These are phyloP conservation scores for Tetramorium parvispinum DNA, from an alignment of 1,140 invertebrate species.

Conservation along the genomic window DNA sequence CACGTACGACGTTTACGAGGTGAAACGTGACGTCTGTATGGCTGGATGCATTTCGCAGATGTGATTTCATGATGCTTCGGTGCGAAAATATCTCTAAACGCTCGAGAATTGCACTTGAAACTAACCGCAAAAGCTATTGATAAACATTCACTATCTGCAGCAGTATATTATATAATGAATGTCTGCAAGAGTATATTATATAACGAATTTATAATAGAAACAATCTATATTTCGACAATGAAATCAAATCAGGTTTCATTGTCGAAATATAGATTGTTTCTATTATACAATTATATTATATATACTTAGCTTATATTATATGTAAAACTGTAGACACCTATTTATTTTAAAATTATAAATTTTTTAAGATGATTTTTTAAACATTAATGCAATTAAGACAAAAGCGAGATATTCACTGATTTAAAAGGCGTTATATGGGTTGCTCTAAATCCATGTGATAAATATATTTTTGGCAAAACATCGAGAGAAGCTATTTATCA, in stretches of 20 bases:
- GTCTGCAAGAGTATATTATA: background rate
- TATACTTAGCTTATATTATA: too few species aligned
- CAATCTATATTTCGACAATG: too few species aligned
- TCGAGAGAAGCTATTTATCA: background rate
- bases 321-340: background rate
- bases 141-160: background rate
- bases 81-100: background rate
- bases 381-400: background rate
- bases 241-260: too few species aligned
- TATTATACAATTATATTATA: too few species aligned
- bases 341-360: background rate
- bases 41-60: slow-evolving; percentile 13
- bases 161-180: too few species aligned
- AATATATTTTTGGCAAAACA: background rate
- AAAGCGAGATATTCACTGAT: background rate
- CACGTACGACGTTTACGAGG: slow-evolving; percentile 17
- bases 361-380: too few species aligned
- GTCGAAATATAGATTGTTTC: too few species aligned
- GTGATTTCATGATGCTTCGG: slow-evolving; percentile 1
- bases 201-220: too few species aligned
- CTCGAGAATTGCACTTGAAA: background rate
- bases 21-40: background rate
- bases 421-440: background rate
- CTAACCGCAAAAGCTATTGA: background rate
- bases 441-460: background rate